A percentile compares a stretch with the other conserved stretches of the same genome.
phyloP scores from a whole-genome alignment of 1,140 invertebrate species.

The Heliconius himera region DNA sequence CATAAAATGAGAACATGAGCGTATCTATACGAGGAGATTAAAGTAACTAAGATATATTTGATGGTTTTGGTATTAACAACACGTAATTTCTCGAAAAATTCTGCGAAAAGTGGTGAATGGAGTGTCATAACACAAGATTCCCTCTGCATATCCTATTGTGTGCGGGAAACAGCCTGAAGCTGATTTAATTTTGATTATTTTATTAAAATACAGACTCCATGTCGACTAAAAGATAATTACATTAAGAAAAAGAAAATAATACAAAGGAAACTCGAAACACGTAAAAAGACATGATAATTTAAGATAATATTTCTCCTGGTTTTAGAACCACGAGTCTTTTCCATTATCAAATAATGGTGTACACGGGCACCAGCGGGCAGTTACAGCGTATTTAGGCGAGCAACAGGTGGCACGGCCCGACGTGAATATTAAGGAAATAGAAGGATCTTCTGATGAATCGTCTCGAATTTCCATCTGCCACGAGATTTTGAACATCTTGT shows the following conservation, averaged over 20 bases:
- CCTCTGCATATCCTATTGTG: no score
- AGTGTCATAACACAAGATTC: no score
- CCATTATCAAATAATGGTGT: constrained; percentile 36
- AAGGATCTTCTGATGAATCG: constrained; percentile 35
- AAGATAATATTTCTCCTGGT: background rate
- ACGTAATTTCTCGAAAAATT: no score
- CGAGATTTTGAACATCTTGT: constrained; percentile 3
- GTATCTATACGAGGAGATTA: background rate
- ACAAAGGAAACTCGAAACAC: background rate
- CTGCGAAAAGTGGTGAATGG: no score
- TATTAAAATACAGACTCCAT: no score
- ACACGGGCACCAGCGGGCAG: constrained; percentile 35
- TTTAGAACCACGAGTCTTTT: constrained; percentile 12
- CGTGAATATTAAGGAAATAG: constrained; percentile 39
- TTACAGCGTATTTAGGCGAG: constrained; percentile 38
- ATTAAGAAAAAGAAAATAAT: background rate
- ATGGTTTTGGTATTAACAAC: background rate
- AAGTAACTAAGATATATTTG: background rate
- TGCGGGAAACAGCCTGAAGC: no score
- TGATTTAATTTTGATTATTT: no score
- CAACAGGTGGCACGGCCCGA: constrained; percentile 40
- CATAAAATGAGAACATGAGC: background rate
- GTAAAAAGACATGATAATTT: background rate
- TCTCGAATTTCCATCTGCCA: constrained; percentile 29
- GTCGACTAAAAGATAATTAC: background rate